phyloP scores from a whole-genome alignment of 2,113 vertebrate species.

The Dromas ardeola region DNA sequence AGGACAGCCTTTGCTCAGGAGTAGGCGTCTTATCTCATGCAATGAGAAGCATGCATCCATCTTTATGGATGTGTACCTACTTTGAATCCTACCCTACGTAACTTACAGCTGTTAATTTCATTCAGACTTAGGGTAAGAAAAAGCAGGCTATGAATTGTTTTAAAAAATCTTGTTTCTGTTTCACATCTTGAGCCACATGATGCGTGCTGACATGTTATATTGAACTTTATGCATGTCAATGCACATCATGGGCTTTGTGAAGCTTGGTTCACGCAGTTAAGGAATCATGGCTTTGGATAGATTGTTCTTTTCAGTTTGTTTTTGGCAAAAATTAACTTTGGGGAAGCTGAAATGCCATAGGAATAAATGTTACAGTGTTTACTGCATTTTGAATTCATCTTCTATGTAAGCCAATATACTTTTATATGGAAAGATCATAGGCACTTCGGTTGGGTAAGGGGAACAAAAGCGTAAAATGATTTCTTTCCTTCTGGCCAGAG shows the following conservation, averaged over 20 bases:
- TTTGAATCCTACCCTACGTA: background rate
- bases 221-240: background rate
- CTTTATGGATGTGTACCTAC: fast-evolving
- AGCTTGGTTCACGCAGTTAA: background rate
- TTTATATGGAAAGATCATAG: background rate
- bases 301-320: background rate
- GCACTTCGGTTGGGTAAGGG: background rate
- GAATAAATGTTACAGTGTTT: background rate
- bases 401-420: background rate
- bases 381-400: background rate
- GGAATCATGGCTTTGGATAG: background rate
- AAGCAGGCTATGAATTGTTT: background rate
- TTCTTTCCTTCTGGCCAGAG: background rate
- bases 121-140: background rate
- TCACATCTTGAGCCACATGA: background rate
- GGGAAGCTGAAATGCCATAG: background rate
- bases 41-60: background rate
- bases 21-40: background rate
- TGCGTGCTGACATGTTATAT: background rate
- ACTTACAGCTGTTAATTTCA: background rate
- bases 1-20: background rate
- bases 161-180: background rate
- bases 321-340: background rate
- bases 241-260: background rate
- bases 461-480: background rate